Conservation (phyloP, 2,888 invertebrate genomes). For the Hyalella azteca region DNA sequence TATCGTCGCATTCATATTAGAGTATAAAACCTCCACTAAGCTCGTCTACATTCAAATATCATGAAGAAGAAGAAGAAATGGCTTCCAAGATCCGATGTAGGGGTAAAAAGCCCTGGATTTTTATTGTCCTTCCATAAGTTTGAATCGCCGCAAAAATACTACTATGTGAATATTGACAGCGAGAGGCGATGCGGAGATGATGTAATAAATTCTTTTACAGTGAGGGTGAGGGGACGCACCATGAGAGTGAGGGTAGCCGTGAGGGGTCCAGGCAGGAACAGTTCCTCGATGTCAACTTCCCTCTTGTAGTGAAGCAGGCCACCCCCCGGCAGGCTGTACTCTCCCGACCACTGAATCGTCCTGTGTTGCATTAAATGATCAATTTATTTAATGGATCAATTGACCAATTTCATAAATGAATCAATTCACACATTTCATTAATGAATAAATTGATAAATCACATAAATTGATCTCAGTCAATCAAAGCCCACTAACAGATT, state of each 20-base stretch:
- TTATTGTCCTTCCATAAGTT: no score
- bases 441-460: not conserved
- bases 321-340: conserved; percentile 81
- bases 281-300: conserved; percentile 76
- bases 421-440: not conserved
- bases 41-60: no score
- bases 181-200: no score
- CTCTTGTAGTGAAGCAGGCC: conserved; percentile 77
- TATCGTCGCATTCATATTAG: no score
- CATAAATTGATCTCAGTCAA: no score
- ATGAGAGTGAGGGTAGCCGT: conserved; percentile 65
- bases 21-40: no score
- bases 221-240: conserved; percentile 43
- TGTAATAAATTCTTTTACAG: not conserved
- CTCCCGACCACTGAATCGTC: conserved; percentile 71
- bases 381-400: no score
- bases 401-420: not conserved
- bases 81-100: no score
- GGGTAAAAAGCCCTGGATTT: no score
- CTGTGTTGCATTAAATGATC: conserved; percentile 31
- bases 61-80: no score
- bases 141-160: no score
- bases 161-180: no score
- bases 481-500: conserved; percentile 76
- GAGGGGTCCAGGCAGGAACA: conserved; percentile 81